These are phyloP conservation scores for Drosophila anomalipes DNA, from an alignment of 2,888 invertebrate species.

Conservation along the genomic window DNA sequence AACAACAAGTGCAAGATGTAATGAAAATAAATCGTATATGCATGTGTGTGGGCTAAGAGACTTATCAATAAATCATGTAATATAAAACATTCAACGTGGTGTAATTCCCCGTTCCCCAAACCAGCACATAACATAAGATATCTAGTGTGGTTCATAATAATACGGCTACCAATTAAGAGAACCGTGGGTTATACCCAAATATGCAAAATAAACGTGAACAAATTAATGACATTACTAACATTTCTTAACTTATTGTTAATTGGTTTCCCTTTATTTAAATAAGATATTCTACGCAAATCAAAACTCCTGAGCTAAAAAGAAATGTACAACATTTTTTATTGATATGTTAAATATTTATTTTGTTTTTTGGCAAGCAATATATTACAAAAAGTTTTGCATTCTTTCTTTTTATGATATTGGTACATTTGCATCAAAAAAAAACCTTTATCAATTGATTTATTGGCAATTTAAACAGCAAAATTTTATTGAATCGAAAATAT, in stretches of 20 bases:
- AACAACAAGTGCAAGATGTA: slow-evolving; percentile 3
- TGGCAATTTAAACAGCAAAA: background rate
- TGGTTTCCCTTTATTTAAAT: background rate
- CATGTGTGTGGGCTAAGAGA: background rate
- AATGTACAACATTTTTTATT: background rate
- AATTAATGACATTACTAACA: background rate
- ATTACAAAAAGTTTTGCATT: background rate
- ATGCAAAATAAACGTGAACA: background rate
- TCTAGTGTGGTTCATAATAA: background rate
- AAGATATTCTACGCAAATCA: background rate
- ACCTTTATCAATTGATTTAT: background rate
- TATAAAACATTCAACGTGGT: background rate
- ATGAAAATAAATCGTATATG: background rate
- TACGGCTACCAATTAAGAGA: background rate
- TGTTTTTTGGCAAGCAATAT: background rate
- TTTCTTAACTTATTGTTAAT: background rate
- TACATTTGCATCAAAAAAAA: background rate
- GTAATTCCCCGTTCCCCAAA: background rate
- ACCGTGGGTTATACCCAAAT: background rate
- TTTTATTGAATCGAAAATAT: background rate
- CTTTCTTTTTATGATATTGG: background rate
- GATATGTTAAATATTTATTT: background rate
- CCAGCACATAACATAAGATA: background rate
- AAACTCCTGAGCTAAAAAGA: background rate
- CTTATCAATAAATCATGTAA: background rate